Conservation (phyloP, 1,140 invertebrate species). For the Metaphire vulgaris region DNA sequence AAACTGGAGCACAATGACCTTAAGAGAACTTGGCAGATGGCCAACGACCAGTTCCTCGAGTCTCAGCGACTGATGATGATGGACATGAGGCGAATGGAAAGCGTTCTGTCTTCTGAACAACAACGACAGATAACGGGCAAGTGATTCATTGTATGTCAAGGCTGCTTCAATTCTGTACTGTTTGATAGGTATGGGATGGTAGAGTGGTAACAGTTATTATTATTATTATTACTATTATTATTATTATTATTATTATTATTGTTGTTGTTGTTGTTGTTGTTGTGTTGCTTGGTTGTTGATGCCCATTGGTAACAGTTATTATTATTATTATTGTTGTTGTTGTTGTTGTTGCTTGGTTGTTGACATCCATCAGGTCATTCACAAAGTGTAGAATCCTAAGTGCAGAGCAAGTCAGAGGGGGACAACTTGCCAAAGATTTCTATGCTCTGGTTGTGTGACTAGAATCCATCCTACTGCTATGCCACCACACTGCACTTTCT, state of each 20-base stretch:
- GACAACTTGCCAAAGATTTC: not conserved
- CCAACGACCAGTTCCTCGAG: slow-evolving; percentile 57
- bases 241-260: slow-evolving; percentile 9
- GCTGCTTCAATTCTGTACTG: slow-evolving; percentile 21
- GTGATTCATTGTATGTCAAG: slow-evolving; percentile 16
- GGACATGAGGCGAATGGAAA: slow-evolving; percentile 53
- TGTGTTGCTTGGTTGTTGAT: not conserved
- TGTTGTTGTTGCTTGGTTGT: not conserved
- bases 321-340: not conserved
- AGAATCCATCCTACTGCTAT: not conserved
- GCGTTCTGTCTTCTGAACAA: slow-evolving; percentile 52
- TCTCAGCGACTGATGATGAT: slow-evolving; percentile 55
- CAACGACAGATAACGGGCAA: slow-evolving; percentile 44
- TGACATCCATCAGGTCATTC: not conserved
- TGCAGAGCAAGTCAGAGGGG: not conserved
- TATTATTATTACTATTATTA: not conserved
- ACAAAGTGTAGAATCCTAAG: not conserved
- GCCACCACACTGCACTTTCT: not conserved
- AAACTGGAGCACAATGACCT: slow-evolving; percentile 52
- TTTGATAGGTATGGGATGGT: not conserved
- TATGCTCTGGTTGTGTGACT: not conserved
- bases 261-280: not conserved
- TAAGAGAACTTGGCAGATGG: slow-evolving; percentile 56
- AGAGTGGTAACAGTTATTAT: not conserved
- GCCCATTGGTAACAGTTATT: not conserved